phyloP scores from a whole-genome alignment of 2,113 vertebrate species.

The Hippopotamus amphibius region DNA sequence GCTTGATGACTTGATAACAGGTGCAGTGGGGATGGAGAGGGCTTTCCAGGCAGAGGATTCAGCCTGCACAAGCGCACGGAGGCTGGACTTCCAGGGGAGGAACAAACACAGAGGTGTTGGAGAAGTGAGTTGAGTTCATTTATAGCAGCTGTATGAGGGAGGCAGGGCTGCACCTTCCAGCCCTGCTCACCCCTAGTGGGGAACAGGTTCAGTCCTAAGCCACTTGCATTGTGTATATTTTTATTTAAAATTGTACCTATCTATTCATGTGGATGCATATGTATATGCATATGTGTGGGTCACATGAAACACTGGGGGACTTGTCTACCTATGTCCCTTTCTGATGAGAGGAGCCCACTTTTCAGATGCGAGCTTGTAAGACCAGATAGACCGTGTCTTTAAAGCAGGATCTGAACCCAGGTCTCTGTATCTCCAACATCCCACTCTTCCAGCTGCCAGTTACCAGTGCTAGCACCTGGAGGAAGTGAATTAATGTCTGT shows the following conservation, averaged over 20 bases:
- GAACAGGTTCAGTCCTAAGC: background rate
- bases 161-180: accelerated
- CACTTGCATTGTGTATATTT: background rate
- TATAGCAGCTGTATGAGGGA: background rate
- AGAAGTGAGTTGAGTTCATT: background rate
- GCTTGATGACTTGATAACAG: background rate
- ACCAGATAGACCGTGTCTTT: background rate
- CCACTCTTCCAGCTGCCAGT: background rate
- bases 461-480: background rate
- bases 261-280: background rate
- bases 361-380: background rate
- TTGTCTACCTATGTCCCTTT: background rate
- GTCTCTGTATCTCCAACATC: background rate
- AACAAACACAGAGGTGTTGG: accelerated
- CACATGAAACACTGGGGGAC: background rate
- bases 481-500: background rate
- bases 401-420: background rate
- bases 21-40: accelerated
- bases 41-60: background rate
- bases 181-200: background rate
- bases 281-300: background rate
- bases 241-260: background rate
- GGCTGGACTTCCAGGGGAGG: background rate
- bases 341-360: background rate
- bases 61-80: background rate